A percentile compares a stretch with the other conserved stretches of the same genome.
These are phyloP conservation scores for Euleptes europaea DNA, from an alignment of 2,113 vertebrate genomes.

Conservation along the genomic window DNA sequence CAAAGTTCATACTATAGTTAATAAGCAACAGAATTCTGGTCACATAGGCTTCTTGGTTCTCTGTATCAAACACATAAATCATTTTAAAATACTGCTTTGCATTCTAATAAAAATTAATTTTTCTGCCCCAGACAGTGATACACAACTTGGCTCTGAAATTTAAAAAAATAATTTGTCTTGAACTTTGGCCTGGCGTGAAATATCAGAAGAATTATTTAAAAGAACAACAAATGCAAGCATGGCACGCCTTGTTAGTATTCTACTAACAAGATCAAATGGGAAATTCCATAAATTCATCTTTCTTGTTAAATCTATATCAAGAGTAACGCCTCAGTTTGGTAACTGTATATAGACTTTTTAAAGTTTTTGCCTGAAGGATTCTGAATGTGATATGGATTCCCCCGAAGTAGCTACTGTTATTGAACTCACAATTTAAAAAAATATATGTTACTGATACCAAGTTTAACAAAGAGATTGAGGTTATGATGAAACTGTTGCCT, in stretches of 20 bases:
- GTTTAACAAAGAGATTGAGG: not conserved
- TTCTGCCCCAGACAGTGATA: not conserved
- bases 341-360: not conserved
- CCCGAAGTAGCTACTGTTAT: not conserved
- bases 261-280: not conserved
- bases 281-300: not conserved
- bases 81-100: accelerated
- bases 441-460: not conserved
- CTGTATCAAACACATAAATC: accelerated
- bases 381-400: not conserved
- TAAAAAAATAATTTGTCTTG: not conserved
- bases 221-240: not conserved
- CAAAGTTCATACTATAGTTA: slow-evolving; percentile 41
- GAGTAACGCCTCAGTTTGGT: not conserved
- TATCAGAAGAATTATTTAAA: slow-evolving; percentile 5
- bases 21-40: slow-evolving; percentile 41
- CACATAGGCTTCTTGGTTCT: accelerated
- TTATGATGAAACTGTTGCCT: not conserved
- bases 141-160: not conserved
- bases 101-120: not conserved
- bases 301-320: not conserved
- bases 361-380: not conserved
- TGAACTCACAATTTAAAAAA: not conserved
- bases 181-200: slow-evolving; percentile 24
- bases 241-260: not conserved